Base-by-base conservation (phyloP, 2,888 invertebrate species). In the Lingula anatina region DNA sequence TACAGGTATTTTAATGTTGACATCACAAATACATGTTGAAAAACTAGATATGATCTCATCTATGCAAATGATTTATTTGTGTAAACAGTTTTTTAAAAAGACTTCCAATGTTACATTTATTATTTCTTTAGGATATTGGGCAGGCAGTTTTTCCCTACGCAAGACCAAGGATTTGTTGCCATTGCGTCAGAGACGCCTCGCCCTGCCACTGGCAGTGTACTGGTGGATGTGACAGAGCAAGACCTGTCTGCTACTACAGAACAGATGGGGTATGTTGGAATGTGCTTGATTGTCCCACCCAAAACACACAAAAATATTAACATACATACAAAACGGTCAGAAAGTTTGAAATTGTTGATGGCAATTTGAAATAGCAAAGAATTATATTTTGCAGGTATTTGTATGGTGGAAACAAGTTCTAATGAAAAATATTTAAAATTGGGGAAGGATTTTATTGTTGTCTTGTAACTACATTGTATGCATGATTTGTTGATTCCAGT, bases 41-140 rank as follows among this genome's bases (percentile, higher is more conserved):
- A n/a, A n/a, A n/a, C n/a, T n/a, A n/a, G n/a, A n/a, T n/a, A n/a
- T n/a, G n/a, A n/a, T n/a, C n/a, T n/a, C n/a, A n/a, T n/a, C n/a
- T n/a, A n/a, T n/a, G n/a, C n/a, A n/a, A n/a, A n/a, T n/a, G n/a
- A n/a, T n/a, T n/a, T n/a, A n/a, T n/a, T n/a, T n/a, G n/a, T n/a
- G n/a, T n/a, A n/a, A n/a, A n/a, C n/a, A n/a, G n/a, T n/a, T n/a
- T n/a, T n/a, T n/a, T n/a, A n/a, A n/a, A n/a, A n/a, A n/a, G n/a
- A n/a, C n/a, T n/a, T n/a, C n/a, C n/a, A n/a, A n/a, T n/a, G n/a
- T n/a, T n/a, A n/a, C n/a, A n/a, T n/a, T n/a, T n/a, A n/a, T n/a
- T n/a, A n/a, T n/a, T n/a, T n/a, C n/a, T n/a, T n/a, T n/a, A 71
- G 72, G 56, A 61, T 71, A 25, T 61, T 70, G 41, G 72, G 72